Conservation (phyloP, 2,113 vertebrate species). For the Orycteropus afer region DNA sequence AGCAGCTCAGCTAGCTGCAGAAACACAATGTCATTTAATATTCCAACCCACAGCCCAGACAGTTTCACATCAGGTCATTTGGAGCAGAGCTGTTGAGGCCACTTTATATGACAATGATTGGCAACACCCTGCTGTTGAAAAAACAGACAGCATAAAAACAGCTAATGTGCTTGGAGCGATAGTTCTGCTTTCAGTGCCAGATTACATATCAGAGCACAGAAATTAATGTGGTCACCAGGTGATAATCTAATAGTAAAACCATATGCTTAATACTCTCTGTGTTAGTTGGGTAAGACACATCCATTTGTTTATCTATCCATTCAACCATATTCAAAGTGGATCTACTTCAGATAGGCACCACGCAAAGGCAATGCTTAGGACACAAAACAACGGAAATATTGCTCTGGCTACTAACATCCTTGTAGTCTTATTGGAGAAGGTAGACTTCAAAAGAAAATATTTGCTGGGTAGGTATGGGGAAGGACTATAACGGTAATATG, state of each 20-base stretch:
- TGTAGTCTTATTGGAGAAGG: neutral
- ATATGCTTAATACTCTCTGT: neutral
- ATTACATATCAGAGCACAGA: neutral
- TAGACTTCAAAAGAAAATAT: neutral
- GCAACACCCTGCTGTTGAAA: conserved; percentile 66
- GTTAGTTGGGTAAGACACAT: neutral
- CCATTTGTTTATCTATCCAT: neutral
- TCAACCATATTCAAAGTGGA: neutral
- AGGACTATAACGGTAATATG: neutral
- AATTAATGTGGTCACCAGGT: neutral
- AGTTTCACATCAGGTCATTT: conserved; percentile 61
- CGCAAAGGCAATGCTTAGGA: neutral
- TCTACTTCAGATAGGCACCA: neutral
- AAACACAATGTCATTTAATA: conserved; percentile 79
- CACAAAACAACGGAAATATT: neutral
- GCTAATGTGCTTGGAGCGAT: neutral
- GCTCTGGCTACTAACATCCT: neutral
- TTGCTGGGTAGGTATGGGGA: neutral
- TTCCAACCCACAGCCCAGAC: conserved; percentile 58
- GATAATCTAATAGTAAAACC: neutral
- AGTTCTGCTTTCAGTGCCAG: neutral
- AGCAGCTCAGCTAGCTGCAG: conserved; percentile 36
- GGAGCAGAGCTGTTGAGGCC: conserved; percentile 64
- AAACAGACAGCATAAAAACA: neutral
- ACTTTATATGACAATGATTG: conserved; percentile 78